Conservation (phyloP, 2,888 invertebrate genomes). For the Luperina nickerlii region DNA sequence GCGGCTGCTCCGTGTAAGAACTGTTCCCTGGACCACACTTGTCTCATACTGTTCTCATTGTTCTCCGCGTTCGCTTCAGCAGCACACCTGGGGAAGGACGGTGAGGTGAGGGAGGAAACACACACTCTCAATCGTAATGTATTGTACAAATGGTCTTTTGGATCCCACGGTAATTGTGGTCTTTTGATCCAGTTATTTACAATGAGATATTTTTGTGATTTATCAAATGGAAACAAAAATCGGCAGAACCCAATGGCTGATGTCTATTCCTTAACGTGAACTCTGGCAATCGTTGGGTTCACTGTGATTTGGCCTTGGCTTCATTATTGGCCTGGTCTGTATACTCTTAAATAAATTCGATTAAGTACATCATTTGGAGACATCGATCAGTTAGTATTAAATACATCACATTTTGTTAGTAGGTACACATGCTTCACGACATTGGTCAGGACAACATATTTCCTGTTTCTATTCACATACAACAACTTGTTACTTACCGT, state of each 20-base stretch:
- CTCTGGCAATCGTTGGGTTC: background rate
- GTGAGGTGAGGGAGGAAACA: slow-evolving; percentile 49
- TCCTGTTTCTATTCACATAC: background rate
- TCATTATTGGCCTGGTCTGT: background rate
- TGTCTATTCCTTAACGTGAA: background rate
- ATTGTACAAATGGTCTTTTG: slow-evolving; percentile 46
- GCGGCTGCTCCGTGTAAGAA: slow-evolving; percentile 93
- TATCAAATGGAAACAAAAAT: background rate
- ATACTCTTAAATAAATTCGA: background rate
- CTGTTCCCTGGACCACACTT: slow-evolving; percentile 94
- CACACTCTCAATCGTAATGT: slow-evolving; percentile 51
- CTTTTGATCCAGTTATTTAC: slow-evolving; percentile 37
- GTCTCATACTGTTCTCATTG: slow-evolving; percentile 75
- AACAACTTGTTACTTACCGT: background rate
- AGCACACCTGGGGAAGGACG: slow-evolving; percentile 66
- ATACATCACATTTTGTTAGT: background rate
- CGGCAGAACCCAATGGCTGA: background rate
- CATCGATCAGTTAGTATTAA: background rate
- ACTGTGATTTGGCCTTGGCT: background rate
- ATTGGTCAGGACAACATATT: background rate
- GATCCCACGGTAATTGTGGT: slow-evolving; percentile 51
- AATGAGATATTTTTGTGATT: slow-evolving; percentile 3
- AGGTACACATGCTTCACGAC: background rate
- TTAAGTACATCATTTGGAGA: background rate
- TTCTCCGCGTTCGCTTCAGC: slow-evolving; percentile 71